These are phyloP conservation scores for Stylophora pistillata DNA, from an alignment of 64 coral and sea anemone species.

Conservation along the genomic window DNA sequence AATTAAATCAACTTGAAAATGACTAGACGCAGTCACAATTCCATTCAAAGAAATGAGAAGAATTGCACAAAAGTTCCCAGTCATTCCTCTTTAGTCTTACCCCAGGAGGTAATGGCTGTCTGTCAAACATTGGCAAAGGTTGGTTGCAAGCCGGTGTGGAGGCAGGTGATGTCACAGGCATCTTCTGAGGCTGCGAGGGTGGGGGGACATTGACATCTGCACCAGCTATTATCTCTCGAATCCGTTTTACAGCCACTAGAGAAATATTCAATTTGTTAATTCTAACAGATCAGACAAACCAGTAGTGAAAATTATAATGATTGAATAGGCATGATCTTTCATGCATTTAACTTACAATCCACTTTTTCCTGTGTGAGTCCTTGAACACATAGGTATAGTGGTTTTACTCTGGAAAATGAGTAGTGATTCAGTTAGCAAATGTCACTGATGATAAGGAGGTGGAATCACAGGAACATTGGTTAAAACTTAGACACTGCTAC, in stretches of 20 bases:
- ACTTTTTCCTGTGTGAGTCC: conserved; percentile 83
- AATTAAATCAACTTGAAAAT: too few relatives aligned
- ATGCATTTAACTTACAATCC: conserved; percentile 63
- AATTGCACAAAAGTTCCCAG: too few relatives aligned
- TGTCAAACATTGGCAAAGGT: conserved; percentile 52
- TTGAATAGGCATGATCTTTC: not conserved
- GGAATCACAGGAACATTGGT: not conserved
- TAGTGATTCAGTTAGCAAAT: not conserved
- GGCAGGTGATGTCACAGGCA: conserved; percentile 35
- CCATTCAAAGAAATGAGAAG: too few relatives aligned
- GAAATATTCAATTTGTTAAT: not conserved
- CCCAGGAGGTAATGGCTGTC: conserved; percentile 83
- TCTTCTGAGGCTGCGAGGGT: not conserved
- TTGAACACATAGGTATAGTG: conserved; percentile 88
- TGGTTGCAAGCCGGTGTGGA: conserved; percentile 24
- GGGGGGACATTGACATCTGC: conserved; percentile 44
- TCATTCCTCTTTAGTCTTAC: conserved; percentile 36
- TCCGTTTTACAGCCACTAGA: conserved; percentile 89
- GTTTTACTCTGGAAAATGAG: conserved; percentile 50
- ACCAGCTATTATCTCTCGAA: conserved; percentile 79
- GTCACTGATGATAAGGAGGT: not conserved
- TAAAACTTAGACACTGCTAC: too few relatives aligned
- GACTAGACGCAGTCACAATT: too few relatives aligned
- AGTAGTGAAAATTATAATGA: not conserved
- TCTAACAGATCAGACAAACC: not conserved